Base-by-base conservation (phyloP, 2,888 invertebrate genomes). In the Eurytoma californica region DNA sequence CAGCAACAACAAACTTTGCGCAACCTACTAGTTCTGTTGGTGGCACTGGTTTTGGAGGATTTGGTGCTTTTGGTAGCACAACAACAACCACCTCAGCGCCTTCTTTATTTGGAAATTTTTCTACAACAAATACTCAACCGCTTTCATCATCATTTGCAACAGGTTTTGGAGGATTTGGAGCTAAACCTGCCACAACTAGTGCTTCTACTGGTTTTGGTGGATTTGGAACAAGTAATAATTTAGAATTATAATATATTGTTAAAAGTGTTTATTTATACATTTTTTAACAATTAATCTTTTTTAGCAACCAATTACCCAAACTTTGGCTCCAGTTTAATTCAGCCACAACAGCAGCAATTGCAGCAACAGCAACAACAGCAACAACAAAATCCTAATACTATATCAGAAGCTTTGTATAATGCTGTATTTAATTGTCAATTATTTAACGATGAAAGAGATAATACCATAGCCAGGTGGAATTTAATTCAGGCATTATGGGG, bases 401-500 rank as follows among this genome's bases (percentile, higher is more conserved):
- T 94, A 65, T 88, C 88, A 55, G 95, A 95, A 86, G 94, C 94
- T 0, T 91, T 96, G 61, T 93, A 94, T 12, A 94, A 94, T 80
- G 94, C 95, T 0, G 94, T 96, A 1, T 94, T 95, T 84, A 95
- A 95, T 86, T 95, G 95, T 81, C 94, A 94, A 70, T 93, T 98
- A 68, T 99, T 96, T 89, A 97, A 97, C 18, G 99, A 99, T 89
- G 99, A 99, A 88, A 92, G 98, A 53, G 99, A 99, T 89, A 95
- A 95, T 79, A 95, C 97, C 47, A 92, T 99, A 49, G 97, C 97
- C 3, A 96, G 96, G 88, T 98, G 98, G 95, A 99, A 99, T 90
- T 95, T 97, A 86, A 91, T 99, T 68, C 98, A 98, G 90, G 96
- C 96, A 0, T 93, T 95, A 82, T 96, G 96, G 95, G 97, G 97